Evolutionary conservation across 2,113 vertebrate genomes (phyloP), one percentile per base, ranked within the genome.

Genomic region (Deroptyus accipitrinus): DNA sequence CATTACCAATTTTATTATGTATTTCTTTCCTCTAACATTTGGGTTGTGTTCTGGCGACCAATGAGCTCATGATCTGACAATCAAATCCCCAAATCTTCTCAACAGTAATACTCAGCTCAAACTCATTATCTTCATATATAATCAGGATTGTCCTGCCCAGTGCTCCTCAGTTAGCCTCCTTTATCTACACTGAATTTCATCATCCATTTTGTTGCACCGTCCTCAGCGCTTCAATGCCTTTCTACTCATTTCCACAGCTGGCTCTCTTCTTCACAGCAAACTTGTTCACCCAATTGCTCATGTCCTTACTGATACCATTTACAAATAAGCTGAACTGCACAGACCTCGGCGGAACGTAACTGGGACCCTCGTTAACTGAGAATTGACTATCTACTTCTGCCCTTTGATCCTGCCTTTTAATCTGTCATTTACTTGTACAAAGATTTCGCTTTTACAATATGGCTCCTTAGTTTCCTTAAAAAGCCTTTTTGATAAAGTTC

Each of bases 281-380:
- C 13, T 4, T 67, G 46, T 22, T 88, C 39, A 86, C 12, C 9
- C 22, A 83, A 2, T 30, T 57, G 68, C 59, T 84, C 55, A 63
- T 54, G 13, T 31, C 46, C 15, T 64, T 59, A 67, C 31, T 70
- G 64, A 77, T 9, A 63, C 1, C 41, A 86, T 25, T 81, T 39
- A 79, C 0, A 0, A 89, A 46, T 7, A n/a, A 11, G 19, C 3
- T 44, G 41, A 77, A 62, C 28, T 31, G 27, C 59, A 80, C 17
- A 74, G 37, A 67, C 24, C 13, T 70, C 73, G 33, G 25, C 28
- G 24, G 49, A 83, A 94, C 2, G 0, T 52, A 89, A 92, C 41
- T 22, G 17, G 49, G 54, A 82, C 30, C 7, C 9, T 78, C 46
- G 31, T 83, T 49, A 81, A 74, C 6, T 63, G 54, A 74, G 59